Evolutionary conservation across 2,113 vertebrate species (phyloP).

Genomic region (Centropus bengalensis): DNA sequence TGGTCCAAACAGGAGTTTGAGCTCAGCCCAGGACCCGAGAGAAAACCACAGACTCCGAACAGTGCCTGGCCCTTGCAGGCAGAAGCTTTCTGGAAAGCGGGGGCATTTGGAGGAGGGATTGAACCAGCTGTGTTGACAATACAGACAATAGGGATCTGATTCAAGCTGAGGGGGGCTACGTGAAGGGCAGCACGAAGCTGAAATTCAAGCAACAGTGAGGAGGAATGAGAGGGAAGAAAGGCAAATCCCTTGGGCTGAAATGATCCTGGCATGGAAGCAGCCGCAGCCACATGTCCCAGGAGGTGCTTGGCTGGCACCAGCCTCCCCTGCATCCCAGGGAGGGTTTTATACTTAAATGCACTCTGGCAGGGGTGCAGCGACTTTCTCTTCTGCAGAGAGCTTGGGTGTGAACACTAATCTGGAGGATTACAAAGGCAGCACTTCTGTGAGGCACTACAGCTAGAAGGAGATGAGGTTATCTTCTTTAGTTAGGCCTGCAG

Average conservation of each 20-base stretch:
- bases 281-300: background rate
- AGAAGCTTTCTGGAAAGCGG: background rate
- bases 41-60: background rate
- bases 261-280: background rate
- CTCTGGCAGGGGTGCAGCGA: background rate
- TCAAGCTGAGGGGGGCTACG: constrained; percentile 14
- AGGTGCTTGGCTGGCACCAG: background rate
- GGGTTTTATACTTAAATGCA: background rate
- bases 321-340: background rate
- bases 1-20: constrained; percentile 2
- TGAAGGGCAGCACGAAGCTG: background rate
- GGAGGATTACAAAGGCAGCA: background rate
- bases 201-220: background rate
- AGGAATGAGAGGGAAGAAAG: background rate
- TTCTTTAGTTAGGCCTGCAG: background rate
- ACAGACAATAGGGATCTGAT: constrained; percentile 9
- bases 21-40: background rate
- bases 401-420: background rate
- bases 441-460: background rate
- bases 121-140: constrained; percentile 49
- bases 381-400: background rate
- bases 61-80: background rate
- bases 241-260: background rate
- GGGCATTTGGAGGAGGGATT: constrained; percentile 7
- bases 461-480: background rate